Conservation (phyloP, 2,888 invertebrate genomes). For the Agriopis leucophaearia region DNA sequence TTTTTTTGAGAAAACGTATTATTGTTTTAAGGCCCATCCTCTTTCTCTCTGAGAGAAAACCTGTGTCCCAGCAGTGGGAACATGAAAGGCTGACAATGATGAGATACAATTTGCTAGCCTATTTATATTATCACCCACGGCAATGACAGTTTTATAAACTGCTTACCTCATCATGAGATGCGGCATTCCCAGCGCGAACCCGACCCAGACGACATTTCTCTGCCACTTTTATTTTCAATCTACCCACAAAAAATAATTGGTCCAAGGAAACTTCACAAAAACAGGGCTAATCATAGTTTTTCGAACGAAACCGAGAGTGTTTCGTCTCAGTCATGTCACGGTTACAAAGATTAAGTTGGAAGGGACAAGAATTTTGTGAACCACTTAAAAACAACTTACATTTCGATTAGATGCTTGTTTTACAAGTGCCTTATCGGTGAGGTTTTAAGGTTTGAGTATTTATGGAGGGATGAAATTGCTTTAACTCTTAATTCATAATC, state of each 20-base stretch:
- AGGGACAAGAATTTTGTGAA: conserved; percentile 48
- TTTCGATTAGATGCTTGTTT: conserved; percentile 42
- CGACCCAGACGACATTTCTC: conserved; percentile 25
- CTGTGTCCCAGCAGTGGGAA: no score
- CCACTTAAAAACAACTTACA: conserved; percentile 58
- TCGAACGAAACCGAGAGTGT: conserved; percentile 54
- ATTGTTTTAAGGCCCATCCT: no score
- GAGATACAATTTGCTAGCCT: no score
- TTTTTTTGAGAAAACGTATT: no score
- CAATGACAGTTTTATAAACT: conserved; percentile 6
- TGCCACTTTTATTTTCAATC: conserved; percentile 29
- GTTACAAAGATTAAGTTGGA: conserved; percentile 43
- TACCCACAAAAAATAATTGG: conserved; percentile 45
- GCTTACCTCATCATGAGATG: conserved; percentile 25
- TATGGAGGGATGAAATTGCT: neutral
- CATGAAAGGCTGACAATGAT: no score
- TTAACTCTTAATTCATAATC: neutral
- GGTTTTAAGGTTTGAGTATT: conserved; percentile 8
- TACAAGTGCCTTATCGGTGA: conserved; percentile 46
- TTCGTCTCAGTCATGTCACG: conserved; percentile 33
- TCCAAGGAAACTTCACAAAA: conserved; percentile 34
- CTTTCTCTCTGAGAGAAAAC: no score
- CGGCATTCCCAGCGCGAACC: conserved; percentile 20
- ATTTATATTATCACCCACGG: neutral
- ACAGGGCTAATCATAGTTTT: conserved; percentile 45